Evolutionary conservation across 1,140 invertebrate genomes (phyloP).

Genomic region (Stratiolaelaps scimitus): DNA sequence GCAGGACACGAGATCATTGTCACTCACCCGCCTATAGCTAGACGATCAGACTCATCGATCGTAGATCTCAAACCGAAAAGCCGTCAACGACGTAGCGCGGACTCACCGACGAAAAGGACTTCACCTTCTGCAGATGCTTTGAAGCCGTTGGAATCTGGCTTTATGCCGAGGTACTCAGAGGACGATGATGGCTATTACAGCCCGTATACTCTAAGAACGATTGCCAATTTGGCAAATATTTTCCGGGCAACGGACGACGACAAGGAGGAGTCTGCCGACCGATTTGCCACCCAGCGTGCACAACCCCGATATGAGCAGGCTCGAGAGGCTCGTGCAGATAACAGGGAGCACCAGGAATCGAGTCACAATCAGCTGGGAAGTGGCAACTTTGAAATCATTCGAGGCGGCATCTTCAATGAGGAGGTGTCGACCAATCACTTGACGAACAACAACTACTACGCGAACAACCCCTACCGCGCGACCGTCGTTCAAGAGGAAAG

Average conservation of each 20-base stretch:
- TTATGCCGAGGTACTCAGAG: conserved; percentile 10
- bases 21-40: background rate
- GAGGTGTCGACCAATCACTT: conserved; percentile 27
- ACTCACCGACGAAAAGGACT: background rate
- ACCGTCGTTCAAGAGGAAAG: background rate
- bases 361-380: conserved; percentile 33
- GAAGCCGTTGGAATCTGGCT: conserved; percentile 11
- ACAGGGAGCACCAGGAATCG: background rate
- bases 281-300: background rate
- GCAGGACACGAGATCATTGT: conserved; percentile 22
- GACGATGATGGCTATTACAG: conserved; percentile 4
- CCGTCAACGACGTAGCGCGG: conserved; percentile 10
- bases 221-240: conserved; percentile 11
- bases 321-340: conserved; percentile 6
- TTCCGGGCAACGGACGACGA: conserved; percentile 26
- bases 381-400: conserved; percentile 37
- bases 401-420: conserved; percentile 35
- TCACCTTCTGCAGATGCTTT: background rate
- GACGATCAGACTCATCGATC: background rate
- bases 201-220: conserved; percentile 12
- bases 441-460: conserved; percentile 21
- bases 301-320: conserved; percentile 16
- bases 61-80: conserved; percentile 15
- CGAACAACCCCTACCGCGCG: conserved; percentile 14
- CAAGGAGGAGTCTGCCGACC: conserved; percentile 7